Base-by-base conservation (phyloP, 2,113 vertebrate species). In the Hippocampus zosterae region DNA sequence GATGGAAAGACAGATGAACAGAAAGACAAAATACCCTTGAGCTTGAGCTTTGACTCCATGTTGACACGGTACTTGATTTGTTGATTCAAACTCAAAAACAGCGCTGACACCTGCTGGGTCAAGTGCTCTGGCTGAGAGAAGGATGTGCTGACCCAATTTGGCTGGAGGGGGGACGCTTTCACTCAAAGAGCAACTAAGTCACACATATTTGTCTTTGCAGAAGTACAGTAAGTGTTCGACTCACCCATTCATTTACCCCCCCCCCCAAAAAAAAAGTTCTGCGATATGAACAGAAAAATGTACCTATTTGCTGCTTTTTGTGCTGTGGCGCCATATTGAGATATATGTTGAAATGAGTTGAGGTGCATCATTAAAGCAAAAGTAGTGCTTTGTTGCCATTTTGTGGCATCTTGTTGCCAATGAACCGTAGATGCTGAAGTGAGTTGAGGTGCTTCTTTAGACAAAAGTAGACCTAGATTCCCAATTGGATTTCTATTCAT, bases 91-190 rank as follows among this genome's bases (percentile, higher is more conserved):
- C 37, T 63, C 33, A n/a, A 74, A 79, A 72, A 67, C 44, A 33
- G 48, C 61, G 10, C 67, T 33, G 50, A 69, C 46, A 69, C 68
- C 70, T 77, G 73, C 65, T 50, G 16, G 57, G 72, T 65, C 59
- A 69, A 66, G 73, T 40, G 63, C 40, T 67, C 13, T 59, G 61
- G 57, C 60, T 59, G 55, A 59, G 61, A 70, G 69, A 68, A 8
- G 53, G 67, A 76, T 69, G 70, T 72, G 71, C 68, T 83, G 83
- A 88, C 81, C 86, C 83, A 85, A 77, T 84, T 84, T 77, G 57
- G 33, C 48, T 69, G 3, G 9, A 5, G 1, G 50, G 78, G 78
- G 71, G 78, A 71, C 64, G 71, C n/a, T 56, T n/a, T n/a, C 10
- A 19, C 61, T 63, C 23, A 63, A n/a, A 13, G 61, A 41, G 19